Base-by-base conservation (phyloP, 37 sponge, comb jelly and placozoan genomes). In the Lycopodina hypogea region DNA sequence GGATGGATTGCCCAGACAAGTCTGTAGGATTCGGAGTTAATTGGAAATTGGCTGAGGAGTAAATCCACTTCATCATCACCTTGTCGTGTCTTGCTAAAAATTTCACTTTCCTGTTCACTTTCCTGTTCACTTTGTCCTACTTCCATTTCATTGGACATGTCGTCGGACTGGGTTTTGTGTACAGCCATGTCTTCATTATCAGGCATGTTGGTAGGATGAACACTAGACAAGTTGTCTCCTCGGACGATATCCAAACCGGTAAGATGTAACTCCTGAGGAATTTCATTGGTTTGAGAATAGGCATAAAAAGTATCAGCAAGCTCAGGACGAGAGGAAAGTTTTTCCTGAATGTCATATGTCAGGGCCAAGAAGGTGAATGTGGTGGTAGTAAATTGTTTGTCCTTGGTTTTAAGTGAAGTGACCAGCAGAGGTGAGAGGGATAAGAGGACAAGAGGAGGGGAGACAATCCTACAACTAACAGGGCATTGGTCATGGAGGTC, bases 361-460 rank as follows among this genome's bases (percentile, higher is more conserved):
- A 63, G 40, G 37, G 71, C 30, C 80, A 71, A 80, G 50, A 80
- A 80, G 39, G 29, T 21, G 24, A 80, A 42, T 9, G 71, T 57
- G 41, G 2, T 1, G 15, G 1, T 69, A 17, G 32, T 3, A 1
- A 81, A 33, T 29, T 81, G 38, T 11, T 22, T 40, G 21, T 41
- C 40, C 39, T 21, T 9, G 21, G 55, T 35, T 7, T 17, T 15
- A n/a, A 67, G 50, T 0, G 64, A 22, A 14, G 51, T 26, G 14
- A 36, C 75, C 1, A 75, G 59, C 21, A 75, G 69, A 56, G 84
- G 84, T 39, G 60, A 52, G 29, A 75, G 45, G 32, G 28, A 15
- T 14, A 34, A 8, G 6, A 74, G 41, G 33, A 9, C 12, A 61
- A 11, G 36, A 9, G 29, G 30, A 45, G 68, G 22, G 71, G 51